Evolutionary conservation across 1,140 invertebrate genomes (phyloP), one percentile per base, ranked within the genome.

Genomic region (Atta cephalotes): DNA sequence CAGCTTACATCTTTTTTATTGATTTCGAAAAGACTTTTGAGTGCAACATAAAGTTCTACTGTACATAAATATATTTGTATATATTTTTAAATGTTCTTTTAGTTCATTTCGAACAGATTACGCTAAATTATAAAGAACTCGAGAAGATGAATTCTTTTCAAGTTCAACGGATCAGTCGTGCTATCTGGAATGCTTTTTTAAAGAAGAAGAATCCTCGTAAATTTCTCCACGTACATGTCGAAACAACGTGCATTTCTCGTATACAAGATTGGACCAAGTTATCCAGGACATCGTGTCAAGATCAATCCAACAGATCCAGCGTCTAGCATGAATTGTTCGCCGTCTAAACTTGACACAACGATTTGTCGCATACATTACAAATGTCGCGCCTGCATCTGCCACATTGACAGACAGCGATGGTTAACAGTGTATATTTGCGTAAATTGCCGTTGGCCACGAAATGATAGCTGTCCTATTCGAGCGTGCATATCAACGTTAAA

Each of bases 261-360:
- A 62, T 28, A 62, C 12, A 51, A 35, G 45, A 71, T 71, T 81
- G 66, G 53, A 58, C 65, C 14, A 10, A 81, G 25, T 72, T 21
- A 12, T 72, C 35, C 25, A 60, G 78, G n/a, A 80, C n/a, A 25
- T 70, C 14, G 49, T 35, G 49, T 21, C 28, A 70, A 25, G 18
- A 84, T 51, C 80, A 49, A 82, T 5, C 35, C 3, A 39, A 0
- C 35, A n/a, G 31, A 82, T 5, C 35, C 7, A 39, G 35, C 35
- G n/a, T 74, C 80, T 6, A 49, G 80, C 68, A 84, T 74, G 56
- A 84, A 84, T 84, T 84, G 74, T 74, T 14, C 56, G 62, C 28
- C 63, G 5, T 74, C 56, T 74, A 56, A 74, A n/a, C 56, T 74
- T 84, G 70, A 39, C 80, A 84, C 14, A 39, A 31, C 56, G 56